A percentile compares a stretch with the other conserved stretches of the same genome.
These are phyloP conservation scores for Valencia hispanica DNA, from an alignment of 2,797 vertebrate species.

Conservation along the genomic window DNA sequence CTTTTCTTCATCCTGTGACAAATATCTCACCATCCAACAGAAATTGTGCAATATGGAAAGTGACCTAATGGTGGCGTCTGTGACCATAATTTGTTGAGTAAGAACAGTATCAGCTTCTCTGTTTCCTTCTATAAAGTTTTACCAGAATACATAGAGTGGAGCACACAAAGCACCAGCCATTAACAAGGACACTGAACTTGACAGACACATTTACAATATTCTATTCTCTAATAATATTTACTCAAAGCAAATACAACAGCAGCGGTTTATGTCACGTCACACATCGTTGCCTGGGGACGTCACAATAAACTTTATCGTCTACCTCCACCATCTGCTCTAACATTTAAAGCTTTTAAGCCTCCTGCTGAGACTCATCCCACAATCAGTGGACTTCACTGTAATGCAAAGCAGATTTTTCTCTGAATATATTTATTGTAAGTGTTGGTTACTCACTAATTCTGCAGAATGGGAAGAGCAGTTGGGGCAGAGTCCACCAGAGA, in stretches of 20 bases:
- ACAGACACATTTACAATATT: conserved; percentile 40
- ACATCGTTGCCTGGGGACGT: conserved; percentile 72
- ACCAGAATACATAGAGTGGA: conserved; percentile 24
- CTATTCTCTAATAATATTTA: conserved; percentile 73
- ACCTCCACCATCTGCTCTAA: conserved; percentile 72
- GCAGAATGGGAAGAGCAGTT: neutral
- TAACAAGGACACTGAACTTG: conserved; percentile 17
- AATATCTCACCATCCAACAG: neutral
- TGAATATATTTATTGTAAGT: neutral
- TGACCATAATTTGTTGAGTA: conserved; percentile 22
- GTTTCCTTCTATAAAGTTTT: conserved; percentile 21
- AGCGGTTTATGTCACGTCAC: conserved; percentile 53
- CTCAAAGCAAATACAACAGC: conserved; percentile 65
- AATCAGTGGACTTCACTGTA: neutral
- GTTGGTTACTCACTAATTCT: neutral
- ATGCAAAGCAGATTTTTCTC: neutral
- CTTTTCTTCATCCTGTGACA: neutral
- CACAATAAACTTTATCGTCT: conserved; percentile 73
- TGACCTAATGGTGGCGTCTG: conserved; percentile 54
- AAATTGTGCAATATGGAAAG: conserved; percentile 8
- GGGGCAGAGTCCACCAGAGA: neutral
- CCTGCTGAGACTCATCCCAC: conserved; percentile 10
- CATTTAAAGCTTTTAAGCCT: conserved; percentile 7
- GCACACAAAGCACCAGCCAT: conserved; percentile 2
- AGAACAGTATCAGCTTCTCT: neutral